These are phyloP conservation scores for Drosophila novamexicana DNA, from an alignment of 1,140 invertebrate genomes.

Conservation along the genomic window DNA sequence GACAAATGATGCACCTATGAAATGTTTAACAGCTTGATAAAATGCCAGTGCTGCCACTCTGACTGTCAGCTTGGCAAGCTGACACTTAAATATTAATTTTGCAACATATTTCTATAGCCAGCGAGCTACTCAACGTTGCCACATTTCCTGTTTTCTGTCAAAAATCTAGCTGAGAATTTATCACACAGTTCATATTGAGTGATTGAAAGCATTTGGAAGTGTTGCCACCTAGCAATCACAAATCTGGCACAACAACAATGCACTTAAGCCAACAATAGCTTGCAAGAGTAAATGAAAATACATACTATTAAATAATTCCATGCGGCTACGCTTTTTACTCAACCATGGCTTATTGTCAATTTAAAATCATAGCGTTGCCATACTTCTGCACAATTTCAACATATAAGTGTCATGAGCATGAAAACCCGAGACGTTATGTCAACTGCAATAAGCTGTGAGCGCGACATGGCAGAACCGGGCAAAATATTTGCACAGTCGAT, in stretches of 20 bases:
- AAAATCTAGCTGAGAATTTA: no score
- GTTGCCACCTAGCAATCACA: not conserved
- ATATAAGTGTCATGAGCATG: no score
- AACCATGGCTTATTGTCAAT: not conserved
- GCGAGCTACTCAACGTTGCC: no score
- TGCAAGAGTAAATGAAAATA: not conserved
- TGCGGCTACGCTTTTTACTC: not conserved
- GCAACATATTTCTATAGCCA: no score
- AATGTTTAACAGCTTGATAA: no score
- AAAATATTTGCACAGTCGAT: slow-evolving; percentile 2
- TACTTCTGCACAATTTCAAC: not conserved
- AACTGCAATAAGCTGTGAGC: not conserved
- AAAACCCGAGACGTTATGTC: not conserved
- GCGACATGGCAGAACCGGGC: not conserved
- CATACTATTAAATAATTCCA: not conserved
- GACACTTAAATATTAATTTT: no score
- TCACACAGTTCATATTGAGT: not conserved
- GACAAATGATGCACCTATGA: no score
- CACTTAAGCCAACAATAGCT: no score
- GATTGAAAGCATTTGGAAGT: not conserved
- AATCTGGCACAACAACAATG: not conserved
- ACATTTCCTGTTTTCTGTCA: no score
- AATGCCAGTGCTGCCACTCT: no score
- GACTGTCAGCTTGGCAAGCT: no score
- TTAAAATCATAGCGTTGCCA: not conserved